Conservation (phyloP, 2,888 invertebrate species). For the Spisula subtruncata region DNA sequence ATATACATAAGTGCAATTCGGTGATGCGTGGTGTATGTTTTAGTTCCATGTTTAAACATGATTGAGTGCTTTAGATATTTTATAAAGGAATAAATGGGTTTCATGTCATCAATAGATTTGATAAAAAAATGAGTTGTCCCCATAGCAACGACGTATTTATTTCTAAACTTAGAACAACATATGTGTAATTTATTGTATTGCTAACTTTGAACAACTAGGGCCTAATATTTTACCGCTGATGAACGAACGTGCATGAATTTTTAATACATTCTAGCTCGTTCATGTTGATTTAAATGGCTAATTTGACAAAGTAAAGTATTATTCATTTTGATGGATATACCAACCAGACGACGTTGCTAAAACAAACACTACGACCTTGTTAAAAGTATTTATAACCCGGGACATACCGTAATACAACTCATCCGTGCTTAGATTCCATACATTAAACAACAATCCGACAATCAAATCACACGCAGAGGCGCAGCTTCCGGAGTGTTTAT, state of each 20-base stretch:
- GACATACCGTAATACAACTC: background rate
- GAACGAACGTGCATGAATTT: constrained; percentile 10
- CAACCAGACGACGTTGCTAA: background rate
- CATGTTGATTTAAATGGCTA: background rate
- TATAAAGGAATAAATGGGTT: background rate
- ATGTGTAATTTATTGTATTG: background rate
- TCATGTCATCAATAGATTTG: background rate
- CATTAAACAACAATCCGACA: constrained; percentile 18
- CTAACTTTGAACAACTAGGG: background rate
- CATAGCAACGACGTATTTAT: background rate
- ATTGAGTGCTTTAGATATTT: too few species aligned
- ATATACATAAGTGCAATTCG: too few species aligned
- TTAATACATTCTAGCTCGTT: background rate
- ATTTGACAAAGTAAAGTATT: constrained; percentile 11
- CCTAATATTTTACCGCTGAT: background rate
- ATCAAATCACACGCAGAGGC: background rate
- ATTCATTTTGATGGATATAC: background rate
- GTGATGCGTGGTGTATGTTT: too few species aligned
- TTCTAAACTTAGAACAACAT: background rate
- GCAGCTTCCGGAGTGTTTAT: background rate
- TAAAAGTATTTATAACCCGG: background rate
- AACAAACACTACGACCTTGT: background rate
- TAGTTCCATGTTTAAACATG: too few species aligned
- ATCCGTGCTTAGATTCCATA: background rate
- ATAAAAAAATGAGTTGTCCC: background rate